These are phyloP conservation scores for Rhombomys opimus DNA, from an alignment of 2,113 vertebrate genomes.

Conservation along the genomic window DNA sequence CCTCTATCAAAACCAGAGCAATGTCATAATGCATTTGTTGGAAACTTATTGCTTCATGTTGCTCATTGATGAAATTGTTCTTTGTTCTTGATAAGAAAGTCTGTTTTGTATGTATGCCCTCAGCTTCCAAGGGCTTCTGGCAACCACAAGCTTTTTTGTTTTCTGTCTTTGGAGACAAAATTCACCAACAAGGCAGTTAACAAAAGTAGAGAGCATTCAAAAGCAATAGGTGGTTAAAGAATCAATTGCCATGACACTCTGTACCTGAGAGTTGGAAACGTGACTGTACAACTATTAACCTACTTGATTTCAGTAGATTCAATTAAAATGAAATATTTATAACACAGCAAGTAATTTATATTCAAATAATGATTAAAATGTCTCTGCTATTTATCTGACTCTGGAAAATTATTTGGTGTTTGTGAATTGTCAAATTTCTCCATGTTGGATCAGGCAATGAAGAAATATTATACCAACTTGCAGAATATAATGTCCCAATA, in stretches of 20 bases:
- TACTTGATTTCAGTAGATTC: not conserved
- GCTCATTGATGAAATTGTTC: not conserved
- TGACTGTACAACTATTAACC: not conserved
- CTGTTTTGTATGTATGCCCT: not conserved
- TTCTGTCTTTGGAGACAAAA: not conserved
- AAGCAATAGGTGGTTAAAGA: not conserved
- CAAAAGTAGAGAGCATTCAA: not conserved
- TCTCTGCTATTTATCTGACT: slow-evolving; percentile 44
- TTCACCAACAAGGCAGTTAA: not conserved
- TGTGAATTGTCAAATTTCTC: slow-evolving; percentile 41
- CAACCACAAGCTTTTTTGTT: slow-evolving; percentile 18
- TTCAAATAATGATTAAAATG: slow-evolving; percentile 62
- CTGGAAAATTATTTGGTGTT: slow-evolving; percentile 56
- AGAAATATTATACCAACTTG: slow-evolving; percentile 55
- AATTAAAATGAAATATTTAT: slow-evolving; percentile 32
- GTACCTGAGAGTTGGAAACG: not conserved
- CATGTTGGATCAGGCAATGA: slow-evolving; percentile 53
- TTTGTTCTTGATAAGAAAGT: not conserved
- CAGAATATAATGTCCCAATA: slow-evolving; percentile 69
- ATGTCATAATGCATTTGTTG: not conserved
- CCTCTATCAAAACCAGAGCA: not conserved
- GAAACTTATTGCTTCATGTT: not conserved
- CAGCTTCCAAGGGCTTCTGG: not conserved
- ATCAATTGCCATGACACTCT: not conserved
- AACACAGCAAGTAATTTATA: slow-evolving; percentile 46